Evolutionary conservation across 2,888 invertebrate genomes (phyloP), one percentile per base, ranked within the genome.

Genomic region (Diachrysia chrysitis): DNA sequence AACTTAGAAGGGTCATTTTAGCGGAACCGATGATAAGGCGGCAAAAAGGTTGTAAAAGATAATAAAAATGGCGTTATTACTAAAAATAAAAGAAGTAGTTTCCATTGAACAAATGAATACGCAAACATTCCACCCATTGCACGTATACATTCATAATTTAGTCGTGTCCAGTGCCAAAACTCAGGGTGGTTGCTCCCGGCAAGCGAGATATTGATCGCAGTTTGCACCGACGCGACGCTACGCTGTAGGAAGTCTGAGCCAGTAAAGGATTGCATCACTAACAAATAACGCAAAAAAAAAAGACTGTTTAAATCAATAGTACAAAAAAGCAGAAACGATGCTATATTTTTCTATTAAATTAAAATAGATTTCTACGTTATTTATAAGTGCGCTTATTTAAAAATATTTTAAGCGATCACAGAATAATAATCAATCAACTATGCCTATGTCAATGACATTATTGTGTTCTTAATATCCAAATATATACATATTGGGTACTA

Each of bases 131-230:
- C 55, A 69, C 21, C 46, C 56, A 29, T 59, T 55, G 63, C 48
- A 54, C 23, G n/a, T n/a, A 73, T 54, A 66, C 58, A 66, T 75
- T 66, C 60, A 77, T 79, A 68, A 81, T 77, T 77, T 66, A 74
- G 55, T 55, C 64, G 71, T 56, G 67, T 73, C 70, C 82, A 72
- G 76, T 80, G 76, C 79, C 71, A 74, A 82, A 76, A 71, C 66
- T 60, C 53, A 62, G 76, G 78, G 76, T 71, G 73, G 74, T 67
- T 72, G 73, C 66, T 70, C 73, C 71, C 72, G 48, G 42, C 55
- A 67, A 71, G 60, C 51, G 66, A 54, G 74, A 62, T 83, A 83
- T 83, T 71, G 83, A 83, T 83, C 83, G 82, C 60, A 57, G 62
- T 63, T 61, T 78, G 80, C 82, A 78, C 62, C 71, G 69, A 69